Base-by-base conservation (phyloP, 2,113 vertebrate species). In the Zosterops borbonicus region DNA sequence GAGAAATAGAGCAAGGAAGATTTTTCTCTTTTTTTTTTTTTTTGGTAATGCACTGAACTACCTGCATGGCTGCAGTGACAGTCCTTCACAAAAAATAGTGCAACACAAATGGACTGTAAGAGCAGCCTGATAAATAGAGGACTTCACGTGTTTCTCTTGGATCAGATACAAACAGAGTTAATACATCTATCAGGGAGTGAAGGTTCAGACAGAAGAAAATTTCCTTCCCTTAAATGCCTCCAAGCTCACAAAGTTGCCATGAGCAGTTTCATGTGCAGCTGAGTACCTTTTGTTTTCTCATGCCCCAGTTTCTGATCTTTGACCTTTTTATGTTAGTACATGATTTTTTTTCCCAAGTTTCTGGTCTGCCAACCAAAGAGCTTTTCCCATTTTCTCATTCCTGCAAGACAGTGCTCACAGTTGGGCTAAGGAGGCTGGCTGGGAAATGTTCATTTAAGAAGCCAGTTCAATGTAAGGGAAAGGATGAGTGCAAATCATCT, bases 401-500 rank as follows among this genome's bases (percentile, higher is more conserved):
- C 60, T 90, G 75, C 52, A 23, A 83, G 89, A 22, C 53, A 80
- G 29, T 31, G 75, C 59, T 94, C 19, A 10, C 64, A 67, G 31
- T 1, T 71, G 88, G 79, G 41, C 56, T 86, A 23, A 23, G 49
- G 63, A 59, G 29, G 29, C 87, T 95, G 87, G 14, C 90, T 92
- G 63, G 35, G 79, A 96, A 80, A 56, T 49, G 55, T 50, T 91
- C 56, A 11, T 63, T 85, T 92, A 50, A 83, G 82, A 39, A 88
- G 41, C 16, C 1, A 1, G 46, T 68, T 94, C 70, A 77, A 10
- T 67, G 52, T 39, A 71, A 75, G 41, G 63, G 35, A 83, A 83
- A 63, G 50, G 63, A 58, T 29, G 75, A 86, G 82, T 46, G 68
- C 83, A 91, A 93, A 92, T 87, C 78, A 29, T 83, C 90, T 92